A percentile compares a stretch with the other conserved stretches of the same genome.
These are phyloP conservation scores for Geococcyx californianus DNA, from an alignment of 2,113 vertebrate species.

Conservation along the genomic window DNA sequence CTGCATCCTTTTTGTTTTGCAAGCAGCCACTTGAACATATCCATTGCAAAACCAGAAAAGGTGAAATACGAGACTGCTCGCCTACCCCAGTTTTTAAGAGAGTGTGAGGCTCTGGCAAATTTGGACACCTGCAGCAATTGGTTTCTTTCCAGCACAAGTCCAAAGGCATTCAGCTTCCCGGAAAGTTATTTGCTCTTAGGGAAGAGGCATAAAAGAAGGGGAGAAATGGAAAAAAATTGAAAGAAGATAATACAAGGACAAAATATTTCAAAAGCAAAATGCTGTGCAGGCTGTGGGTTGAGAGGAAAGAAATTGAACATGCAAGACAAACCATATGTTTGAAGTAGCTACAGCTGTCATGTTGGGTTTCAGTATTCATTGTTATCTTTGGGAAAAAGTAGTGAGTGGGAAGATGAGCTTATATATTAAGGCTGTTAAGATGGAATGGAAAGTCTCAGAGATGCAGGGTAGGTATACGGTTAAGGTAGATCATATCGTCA, in stretches of 20 bases:
- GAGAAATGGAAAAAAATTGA: neutral
- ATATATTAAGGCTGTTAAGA: neutral
- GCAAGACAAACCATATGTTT: neutral
- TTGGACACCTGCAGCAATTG: conserved; percentile 20
- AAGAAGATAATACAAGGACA: neutral
- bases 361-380: neutral
- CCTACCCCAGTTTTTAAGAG: neutral
- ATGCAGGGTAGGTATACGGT: neutral
- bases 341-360: neutral
- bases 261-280: neutral
- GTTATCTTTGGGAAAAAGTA: neutral
- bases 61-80: neutral
- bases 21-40: neutral
- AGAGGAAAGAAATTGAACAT: neutral
- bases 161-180: neutral
- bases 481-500: neutral
- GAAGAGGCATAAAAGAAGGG: neutral
- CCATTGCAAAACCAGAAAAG: neutral
- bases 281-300: neutral
- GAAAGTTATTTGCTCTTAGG: neutral
- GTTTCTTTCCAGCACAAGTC: conserved; percentile 2
- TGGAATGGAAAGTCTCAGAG: neutral
- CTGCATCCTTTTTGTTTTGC: neutral
- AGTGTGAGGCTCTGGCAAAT: neutral
- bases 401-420: neutral